Percentiles rank a stretch among this genome's conserved stretches.
These are phyloP conservation scores for Parotocinclus haroldoi DNA, from an alignment of 2,797 vertebrate genomes.

Conservation along the genomic window DNA sequence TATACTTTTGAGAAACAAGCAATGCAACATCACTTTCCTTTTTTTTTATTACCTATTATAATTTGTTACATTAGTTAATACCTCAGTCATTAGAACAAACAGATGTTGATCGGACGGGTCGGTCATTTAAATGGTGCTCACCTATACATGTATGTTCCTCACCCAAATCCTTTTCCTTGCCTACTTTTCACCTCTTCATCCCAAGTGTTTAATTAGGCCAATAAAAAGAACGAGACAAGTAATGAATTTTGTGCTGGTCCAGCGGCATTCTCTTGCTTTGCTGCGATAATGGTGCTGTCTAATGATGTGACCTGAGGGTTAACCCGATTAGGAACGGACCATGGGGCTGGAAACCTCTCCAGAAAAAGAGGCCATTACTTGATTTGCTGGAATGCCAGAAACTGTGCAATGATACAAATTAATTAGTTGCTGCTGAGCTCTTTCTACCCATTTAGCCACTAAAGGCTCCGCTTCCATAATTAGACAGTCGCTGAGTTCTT, in stretches of 20 bases:
- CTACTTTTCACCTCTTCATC: conserved; percentile 51
- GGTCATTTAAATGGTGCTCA: too few species aligned
- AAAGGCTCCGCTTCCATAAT: conserved; percentile 9
- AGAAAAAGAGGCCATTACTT: conserved; percentile 29
- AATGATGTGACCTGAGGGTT: conserved; percentile 57
- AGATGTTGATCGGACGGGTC: too few species aligned
- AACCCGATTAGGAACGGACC: conserved; percentile 39
- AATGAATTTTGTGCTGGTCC: conserved; percentile 60
- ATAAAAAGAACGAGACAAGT: conserved; percentile 52
- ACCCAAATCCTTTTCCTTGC: conserved; percentile 37
- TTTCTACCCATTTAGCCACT: conserved; percentile 10
- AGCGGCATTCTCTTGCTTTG: conserved; percentile 58
- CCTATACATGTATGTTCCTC: conserved; percentile 8
- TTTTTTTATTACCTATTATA: too few species aligned
- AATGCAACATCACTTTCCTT: too few species aligned
- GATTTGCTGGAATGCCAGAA: conserved; percentile 21
- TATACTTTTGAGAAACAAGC: too few species aligned
- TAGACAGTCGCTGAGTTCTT: conserved; percentile 3
- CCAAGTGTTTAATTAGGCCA: conserved; percentile 61
- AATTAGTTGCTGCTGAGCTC: conserved; percentile 20
- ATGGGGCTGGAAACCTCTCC: conserved; percentile 26
- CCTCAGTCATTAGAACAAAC: too few species aligned
- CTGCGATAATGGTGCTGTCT: conserved; percentile 60
- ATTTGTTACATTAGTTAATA: too few species aligned
- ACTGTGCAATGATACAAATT: conserved; percentile 25